Percentiles rank a stretch among this genome's conserved stretches.
Conservation (phyloP, 2,113 vertebrate species). For the Apus apus region DNA sequence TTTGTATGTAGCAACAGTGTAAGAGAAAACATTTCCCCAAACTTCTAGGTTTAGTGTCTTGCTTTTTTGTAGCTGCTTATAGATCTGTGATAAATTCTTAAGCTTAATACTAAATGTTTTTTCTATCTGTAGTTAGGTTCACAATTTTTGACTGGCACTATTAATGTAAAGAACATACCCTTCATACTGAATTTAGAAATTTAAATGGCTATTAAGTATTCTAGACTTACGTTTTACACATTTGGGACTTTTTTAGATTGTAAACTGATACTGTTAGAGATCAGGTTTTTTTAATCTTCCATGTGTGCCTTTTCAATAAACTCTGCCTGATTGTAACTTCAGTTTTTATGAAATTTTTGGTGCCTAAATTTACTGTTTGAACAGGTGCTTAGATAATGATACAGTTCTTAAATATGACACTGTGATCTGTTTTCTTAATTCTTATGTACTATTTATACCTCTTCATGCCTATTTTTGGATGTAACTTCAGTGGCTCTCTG, state of each 20-base stretch:
- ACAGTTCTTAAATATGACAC: constrained; percentile 70
- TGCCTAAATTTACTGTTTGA: constrained; percentile 76
- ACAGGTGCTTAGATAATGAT: constrained; percentile 77
- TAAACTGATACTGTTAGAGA: constrained; percentile 67
- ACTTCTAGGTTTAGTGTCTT: constrained; percentile 48
- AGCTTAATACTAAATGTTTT: constrained; percentile 28
- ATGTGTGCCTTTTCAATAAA: constrained; percentile 81
- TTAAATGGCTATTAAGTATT: constrained; percentile 55
- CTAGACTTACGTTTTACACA: constrained; percentile 61
- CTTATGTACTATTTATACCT: constrained; percentile 54
- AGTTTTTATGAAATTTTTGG: constrained; percentile 73
- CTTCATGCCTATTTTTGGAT: constrained; percentile 56
- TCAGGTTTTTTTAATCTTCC: constrained; percentile 70
- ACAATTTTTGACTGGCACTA: constrained; percentile 48
- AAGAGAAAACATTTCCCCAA: constrained; percentile 23
- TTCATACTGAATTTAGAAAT: constrained; percentile 69
- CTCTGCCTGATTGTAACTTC: constrained; percentile 71
- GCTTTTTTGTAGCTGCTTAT: constrained; percentile 48
- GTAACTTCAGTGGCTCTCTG: constrained; percentile 35
- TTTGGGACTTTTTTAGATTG: constrained; percentile 68
- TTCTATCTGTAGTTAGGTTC: constrained; percentile 51
- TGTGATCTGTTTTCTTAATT: constrained; percentile 70
- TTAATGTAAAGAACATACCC: constrained; percentile 34
- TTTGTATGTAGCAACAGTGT: background rate
- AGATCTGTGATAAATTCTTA: constrained; percentile 65